Conservation (phyloP, 2,113 vertebrate species). For the Pimephales promelas region DNA sequence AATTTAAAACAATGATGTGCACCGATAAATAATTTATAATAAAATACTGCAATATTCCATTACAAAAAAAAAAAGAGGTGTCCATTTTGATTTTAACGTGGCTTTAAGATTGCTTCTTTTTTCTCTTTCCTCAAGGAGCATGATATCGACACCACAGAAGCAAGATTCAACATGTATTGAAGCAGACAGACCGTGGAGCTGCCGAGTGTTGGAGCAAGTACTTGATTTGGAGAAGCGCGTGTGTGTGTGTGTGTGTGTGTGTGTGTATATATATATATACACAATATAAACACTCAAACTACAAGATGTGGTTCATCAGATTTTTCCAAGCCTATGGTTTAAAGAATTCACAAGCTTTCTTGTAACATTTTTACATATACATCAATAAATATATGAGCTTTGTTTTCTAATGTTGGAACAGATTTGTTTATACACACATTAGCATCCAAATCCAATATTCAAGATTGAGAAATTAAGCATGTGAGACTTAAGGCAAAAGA, state of each 20-base stretch:
- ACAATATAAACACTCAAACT: neutral
- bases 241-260: neutral
- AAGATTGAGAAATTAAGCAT: neutral
- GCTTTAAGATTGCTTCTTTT: neutral
- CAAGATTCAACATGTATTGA: constrained; percentile 65
- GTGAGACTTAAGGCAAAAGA: too few relatives aligned
- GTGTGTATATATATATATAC: neutral
- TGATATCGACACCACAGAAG: constrained; percentile 80
- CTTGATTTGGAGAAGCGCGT: neutral
- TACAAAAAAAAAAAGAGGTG: too few relatives aligned
- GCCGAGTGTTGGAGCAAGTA: neutral
- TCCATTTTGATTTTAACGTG: too few relatives aligned
- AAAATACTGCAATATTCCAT: too few relatives aligned
- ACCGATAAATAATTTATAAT: too few relatives aligned
- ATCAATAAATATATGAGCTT: neutral
- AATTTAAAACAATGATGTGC: too few relatives aligned
- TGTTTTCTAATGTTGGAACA: neutral
- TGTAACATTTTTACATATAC: neutral
- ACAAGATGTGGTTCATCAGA: neutral
- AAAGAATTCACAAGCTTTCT: neutral
- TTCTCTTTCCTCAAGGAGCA: constrained; percentile 76
- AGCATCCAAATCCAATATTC: neutral
- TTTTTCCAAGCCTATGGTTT: neutral
- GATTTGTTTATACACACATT: neutral
- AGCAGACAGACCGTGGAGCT: neutral